Evolutionary conservation across 2,888 invertebrate genomes (phyloP), one percentile per base, ranked within the genome.

Genomic region (Tinea trinotella): DNA sequence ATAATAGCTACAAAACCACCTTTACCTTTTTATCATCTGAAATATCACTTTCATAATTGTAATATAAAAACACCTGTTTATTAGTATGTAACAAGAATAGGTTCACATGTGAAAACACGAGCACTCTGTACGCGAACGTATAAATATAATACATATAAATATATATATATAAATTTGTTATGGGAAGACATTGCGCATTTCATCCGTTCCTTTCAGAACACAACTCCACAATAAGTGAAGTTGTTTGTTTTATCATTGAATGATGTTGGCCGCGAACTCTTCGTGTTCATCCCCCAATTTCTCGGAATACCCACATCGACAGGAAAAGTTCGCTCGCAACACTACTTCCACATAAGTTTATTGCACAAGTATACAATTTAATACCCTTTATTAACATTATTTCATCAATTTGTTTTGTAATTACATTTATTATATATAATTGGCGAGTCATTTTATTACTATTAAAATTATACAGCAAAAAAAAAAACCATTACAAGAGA

Each of bases 141-240:
- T 73, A 78, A 81, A 81, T 77, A 76, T 78, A 77, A 76, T 79
- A 75, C 70, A 50, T 20, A 20, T 20, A 49, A 24, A 52, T 52
- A 52, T 52, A 50, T 24, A 22, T 50, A 52, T 22, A 34, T 52
- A 35, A 52, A 54, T 78, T 77, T 20, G 19, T 84, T 84, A 85
- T 85, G 85, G 84, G 84, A 85, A 85, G 85, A 85, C 85, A 85
- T 84, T 85, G 84, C 85, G 84, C 85, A 85, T 85, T 85, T 85
- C 85, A 84, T 85, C 84, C 83, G 46, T 46, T 46, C 46, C 46
- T 19, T 46, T 19, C 30, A 30, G 30, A 30, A 30, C 30, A n/a
- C n/a, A n/a, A n/a, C n/a, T n/a, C n/a, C n/a, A n/a, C n/a, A n/a
- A n/a, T n/a, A n/a, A n/a, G n/a, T n/a, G n/a, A n/a, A n/a, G n/a